Evolutionary conservation across 2,113 vertebrate genomes (phyloP), one percentile per base, ranked within the genome.

Genomic region (Chascanopsetta lugubris): DNA sequence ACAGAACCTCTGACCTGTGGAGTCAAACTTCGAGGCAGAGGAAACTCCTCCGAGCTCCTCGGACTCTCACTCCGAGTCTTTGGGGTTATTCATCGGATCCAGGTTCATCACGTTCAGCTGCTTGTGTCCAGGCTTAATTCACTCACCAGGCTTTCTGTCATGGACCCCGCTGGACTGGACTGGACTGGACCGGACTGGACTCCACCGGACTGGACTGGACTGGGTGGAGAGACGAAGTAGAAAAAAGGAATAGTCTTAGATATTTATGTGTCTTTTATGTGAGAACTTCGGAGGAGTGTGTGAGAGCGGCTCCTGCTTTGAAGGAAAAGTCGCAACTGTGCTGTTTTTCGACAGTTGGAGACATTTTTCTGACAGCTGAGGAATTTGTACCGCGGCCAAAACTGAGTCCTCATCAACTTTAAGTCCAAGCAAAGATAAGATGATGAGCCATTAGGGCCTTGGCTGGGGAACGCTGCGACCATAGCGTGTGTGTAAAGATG

Each of bases 1-100:
- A 93, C 75, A 29, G 65, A 91, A 87, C 90, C 67, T 56, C 53
- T 63, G 74, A 79, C 49, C 25, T 84, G 17, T 69, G 79, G 68
- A 10, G 50, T 72, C 46, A 9, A 4, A 79, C 62, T 76, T 38
- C 3, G 18, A 69, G 62, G 8, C 57, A 48, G 58, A 6, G 26
- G 15, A 51, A 45, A n/a, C 25, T 56, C 24, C 48, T 54, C 11
- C 36, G 29, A 38, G 51, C 17, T 46, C n/a, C n/a, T n/a, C n/a
- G 26, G 26, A 42, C 54, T 60, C 77, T 82, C 29, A 15, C 48
- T 68, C 49, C 2, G 29, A 36, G 27, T n/a, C 32, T 63, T 45
- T 6, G n/a, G 32, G 62, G 61, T 78, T 15, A 8, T 49, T 26
- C 38, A 55, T 42, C 50, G 40, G 18, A 50, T 65, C 5, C 1